Evolutionary conservation across 1,140 invertebrate species (phyloP), one percentile per base, ranked within the genome.

Genomic region (Adelges cooleyi): DNA sequence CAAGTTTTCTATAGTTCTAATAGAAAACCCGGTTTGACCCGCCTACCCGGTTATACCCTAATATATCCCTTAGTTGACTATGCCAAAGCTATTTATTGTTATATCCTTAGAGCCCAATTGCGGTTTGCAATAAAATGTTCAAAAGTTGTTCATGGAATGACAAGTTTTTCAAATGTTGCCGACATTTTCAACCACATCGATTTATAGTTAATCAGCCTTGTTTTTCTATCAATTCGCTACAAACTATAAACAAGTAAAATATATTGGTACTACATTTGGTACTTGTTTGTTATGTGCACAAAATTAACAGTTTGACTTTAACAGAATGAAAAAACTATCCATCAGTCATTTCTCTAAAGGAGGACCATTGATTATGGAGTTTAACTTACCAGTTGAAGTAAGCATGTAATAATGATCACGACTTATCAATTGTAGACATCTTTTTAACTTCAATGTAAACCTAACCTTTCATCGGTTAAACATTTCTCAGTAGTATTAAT

Each of bases 171-270:
- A 62, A 62, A 10, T 62, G 56, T 13, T 62, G 56, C 25, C 42
- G 56, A 20, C 56, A 62, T 33, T 62, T 62, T 62, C 56, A 62
- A 13, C 11, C 42, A 33, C 22, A 62, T 9, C 17, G 25, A 20
- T 46, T 62, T 4, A 2, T 62, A 1, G 10, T 62, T 48, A 15
- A 10, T 29, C 42, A 22, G 1, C 56, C 42, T 0, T 62, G 56
- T 48, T 62, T 46, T 62, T n/a, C 42, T 5, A 62, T 62, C 0
- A 62, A 62, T 48, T 62, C 56, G 27, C 10, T 62, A 48, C 56
- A 62, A 46, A 62, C 56, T 18, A 6, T 62, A n/a, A 46, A 48
- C 38, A 62, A 48, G 56, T 62, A 59, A 46, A n/a, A 8, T 27
- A 1, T 33, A 20, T 23, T 20, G 8, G 11, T 25, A 53, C 18